Evolutionary conservation across 2,113 vertebrate genomes (phyloP), one percentile per base, ranked within the genome.

Genomic region (Perca flavescens): DNA sequence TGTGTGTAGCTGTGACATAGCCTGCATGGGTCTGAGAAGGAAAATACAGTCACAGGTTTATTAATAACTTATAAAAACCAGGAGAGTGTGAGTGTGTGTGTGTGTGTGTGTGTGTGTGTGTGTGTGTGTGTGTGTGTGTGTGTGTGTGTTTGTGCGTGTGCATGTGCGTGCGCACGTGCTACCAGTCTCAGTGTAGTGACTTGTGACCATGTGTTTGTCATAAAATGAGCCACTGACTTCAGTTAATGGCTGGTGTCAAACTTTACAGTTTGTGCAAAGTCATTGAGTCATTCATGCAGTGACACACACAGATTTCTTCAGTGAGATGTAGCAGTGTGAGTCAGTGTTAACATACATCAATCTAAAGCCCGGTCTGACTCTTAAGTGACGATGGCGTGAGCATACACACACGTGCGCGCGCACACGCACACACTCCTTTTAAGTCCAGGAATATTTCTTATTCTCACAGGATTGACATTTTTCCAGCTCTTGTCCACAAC

Each of bases 401-500:
- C 34, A 34, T 6, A 34, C 3, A 21, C 56, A 11, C 69, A 8
- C 22, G 14, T 54, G 4, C 69, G 25, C 28, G 46, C 53, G 46
- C 53, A 28, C 80, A 31, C 62, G 60, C 25, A 61, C 61, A 58
- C 10, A 75, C 19, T 2, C 68, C 83, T 81, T 79, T 78, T 84
- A 73, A 57, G 71, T 85, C 6, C 5, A 72, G 50, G 61, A 77
- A 74, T 28, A 63, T 67, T 58, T 80, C 21, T 79, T 78, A 77
- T 78, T 80, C 86, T 83, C 88, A 22, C 34, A 72, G 77, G 79
- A 64, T 25, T 11, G 53, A 67, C 46, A 56, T 83, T 77, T 84
- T 89, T 82, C 81, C 85, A 86, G 76, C 68, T 72, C 80, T 82
- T 13, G 57, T 46, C 74, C 84, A 86, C 86, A 88, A 85, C 86